These are phyloP conservation scores for Apodemia mormo DNA, from an alignment of 2,888 invertebrate species.

Conservation along the genomic window DNA sequence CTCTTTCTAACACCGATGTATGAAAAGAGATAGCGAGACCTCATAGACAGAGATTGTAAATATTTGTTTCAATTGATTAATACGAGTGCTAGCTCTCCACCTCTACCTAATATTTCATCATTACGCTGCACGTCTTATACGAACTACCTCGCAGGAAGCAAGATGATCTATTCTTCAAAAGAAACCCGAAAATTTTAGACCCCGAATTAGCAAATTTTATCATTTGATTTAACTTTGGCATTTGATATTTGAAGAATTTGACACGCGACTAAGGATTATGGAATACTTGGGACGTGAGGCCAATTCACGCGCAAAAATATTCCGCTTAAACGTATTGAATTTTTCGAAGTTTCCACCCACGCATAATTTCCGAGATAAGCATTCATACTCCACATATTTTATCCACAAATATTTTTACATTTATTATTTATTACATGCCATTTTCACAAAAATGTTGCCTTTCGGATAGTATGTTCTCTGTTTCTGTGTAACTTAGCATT, in stretches of 20 bases:
- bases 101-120: no score
- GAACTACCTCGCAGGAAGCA: no score
- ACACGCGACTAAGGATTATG: conserved; percentile 49
- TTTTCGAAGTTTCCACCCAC: conserved; percentile 42
- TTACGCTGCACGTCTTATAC: no score
- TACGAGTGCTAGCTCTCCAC: no score
- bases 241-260: conserved; percentile 47
- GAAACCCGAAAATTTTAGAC: no score
- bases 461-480: neutral
- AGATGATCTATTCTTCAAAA: no score
- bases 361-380: conserved; percentile 31
- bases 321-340: conserved; percentile 48
- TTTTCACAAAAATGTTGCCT: conserved; percentile 1
- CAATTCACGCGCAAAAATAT: conserved; percentile 73
- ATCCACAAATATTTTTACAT: conserved; percentile 26
- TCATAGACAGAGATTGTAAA: no score
- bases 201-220: neutral
- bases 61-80: no score
- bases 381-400: conserved; percentile 25
- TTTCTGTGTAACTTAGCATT: no score
- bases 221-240: conserved; percentile 36
- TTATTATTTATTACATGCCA: conserved; percentile 13
- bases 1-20: no score
- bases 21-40: no score
- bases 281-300: conserved; percentile 60